Conservation (phyloP, 2,113 vertebrate genomes). For the Rhadina sibilatrix region DNA sequence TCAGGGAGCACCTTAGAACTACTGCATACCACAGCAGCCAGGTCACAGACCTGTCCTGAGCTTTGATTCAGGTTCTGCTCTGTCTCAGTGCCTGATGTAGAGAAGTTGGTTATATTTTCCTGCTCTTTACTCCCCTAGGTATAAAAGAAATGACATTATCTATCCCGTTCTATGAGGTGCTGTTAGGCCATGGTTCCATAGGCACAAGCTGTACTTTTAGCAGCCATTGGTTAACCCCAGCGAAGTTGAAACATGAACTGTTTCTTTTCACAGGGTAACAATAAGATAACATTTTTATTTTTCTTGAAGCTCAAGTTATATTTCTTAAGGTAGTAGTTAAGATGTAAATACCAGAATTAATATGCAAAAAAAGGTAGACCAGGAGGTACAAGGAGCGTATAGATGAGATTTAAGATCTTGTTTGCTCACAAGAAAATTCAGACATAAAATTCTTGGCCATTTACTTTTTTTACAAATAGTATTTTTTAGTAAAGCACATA, state of each 20-base stretch:
- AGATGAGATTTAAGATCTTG: not conserved
- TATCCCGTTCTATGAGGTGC: not conserved
- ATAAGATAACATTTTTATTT: not conserved
- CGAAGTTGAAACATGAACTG: not conserved
- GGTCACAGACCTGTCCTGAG: rapidly evolving
- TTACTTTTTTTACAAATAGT: not conserved
- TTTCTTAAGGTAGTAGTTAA: not conserved
- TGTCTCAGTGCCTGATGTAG: not conserved
- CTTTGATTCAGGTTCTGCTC: not conserved
- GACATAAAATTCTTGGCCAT: not conserved
- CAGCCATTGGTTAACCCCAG: not conserved
- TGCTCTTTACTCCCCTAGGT: not conserved
- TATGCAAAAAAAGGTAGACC: not conserved
- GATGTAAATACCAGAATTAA: not conserved
- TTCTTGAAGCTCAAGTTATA: not conserved
- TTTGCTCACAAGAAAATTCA: not conserved
- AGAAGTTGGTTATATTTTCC: not conserved
- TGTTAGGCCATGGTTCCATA: rapidly evolving
- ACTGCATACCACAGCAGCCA: not conserved
- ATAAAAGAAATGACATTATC: not conserved
- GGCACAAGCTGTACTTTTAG: not conserved
- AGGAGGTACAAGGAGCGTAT: not conserved
- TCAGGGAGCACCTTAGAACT: not conserved
- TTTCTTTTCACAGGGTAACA: not conserved
- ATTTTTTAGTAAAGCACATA: not conserved